phyloP scores from a whole-genome alignment of 2,797 vertebrate genomes.

The Podarcis lilfordi region DNA sequence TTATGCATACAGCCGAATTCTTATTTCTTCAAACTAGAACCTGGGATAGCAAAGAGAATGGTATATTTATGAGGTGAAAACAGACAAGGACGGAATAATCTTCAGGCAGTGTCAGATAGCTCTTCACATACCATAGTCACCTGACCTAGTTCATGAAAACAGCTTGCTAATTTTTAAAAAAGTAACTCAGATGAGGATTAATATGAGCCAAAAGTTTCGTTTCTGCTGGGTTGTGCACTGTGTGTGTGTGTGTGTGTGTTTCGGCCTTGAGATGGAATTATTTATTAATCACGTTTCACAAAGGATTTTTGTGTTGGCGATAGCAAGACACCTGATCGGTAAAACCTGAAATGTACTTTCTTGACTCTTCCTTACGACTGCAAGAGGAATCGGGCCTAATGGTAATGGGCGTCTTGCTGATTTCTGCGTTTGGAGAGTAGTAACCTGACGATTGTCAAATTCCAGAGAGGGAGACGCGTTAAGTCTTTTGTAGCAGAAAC shows the following conservation, averaged over 20 bases:
- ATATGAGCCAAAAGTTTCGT: constrained; percentile 55
- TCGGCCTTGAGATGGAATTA: neutral
- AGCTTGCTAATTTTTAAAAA: constrained; percentile 6
- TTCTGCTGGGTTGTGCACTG: constrained; percentile 28
- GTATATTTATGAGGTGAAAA: constrained; percentile 40
- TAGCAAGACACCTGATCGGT: constrained; percentile 13
- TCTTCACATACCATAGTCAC: constrained; percentile 13
- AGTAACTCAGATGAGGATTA: constrained; percentile 47
- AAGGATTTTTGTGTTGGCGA: constrained; percentile 22
- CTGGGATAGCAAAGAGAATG: constrained; percentile 50
- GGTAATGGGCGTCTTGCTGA: neutral
- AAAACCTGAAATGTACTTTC: neutral
- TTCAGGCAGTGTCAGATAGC: neutral
- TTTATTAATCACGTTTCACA: neutral
- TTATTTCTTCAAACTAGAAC: constrained; percentile 45
- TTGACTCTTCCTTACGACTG: constrained; percentile 18
- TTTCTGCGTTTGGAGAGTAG: neutral
- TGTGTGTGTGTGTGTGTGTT: neutral
- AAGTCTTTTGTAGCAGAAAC: neutral
- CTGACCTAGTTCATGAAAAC: constrained; percentile 58
- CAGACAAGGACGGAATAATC: neutral
- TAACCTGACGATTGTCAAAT: neutral
- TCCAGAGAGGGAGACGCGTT: neutral
- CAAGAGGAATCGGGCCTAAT: neutral
- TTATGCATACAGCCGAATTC: constrained; percentile 45